Base-by-base conservation (phyloP, 2,888 invertebrate genomes). In the Parasteatoda lunata region DNA sequence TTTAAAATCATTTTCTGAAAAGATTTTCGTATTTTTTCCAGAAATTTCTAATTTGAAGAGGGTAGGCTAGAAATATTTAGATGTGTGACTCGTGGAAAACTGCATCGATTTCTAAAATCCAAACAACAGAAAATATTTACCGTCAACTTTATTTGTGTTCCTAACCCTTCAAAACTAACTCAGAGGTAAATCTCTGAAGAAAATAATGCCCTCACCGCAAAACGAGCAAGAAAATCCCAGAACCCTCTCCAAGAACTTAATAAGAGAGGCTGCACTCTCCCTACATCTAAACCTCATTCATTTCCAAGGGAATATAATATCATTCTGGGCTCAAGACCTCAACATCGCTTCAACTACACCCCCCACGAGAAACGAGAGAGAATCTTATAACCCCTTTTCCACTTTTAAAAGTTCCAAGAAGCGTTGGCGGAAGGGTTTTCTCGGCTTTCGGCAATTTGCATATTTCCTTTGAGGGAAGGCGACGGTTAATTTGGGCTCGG, bases 381-480 rank as follows among this genome's bases (percentile, higher is more conserved):
- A 70, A n/a, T 45, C 45, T 45, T 45, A 5, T 11, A 8, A 45
- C 48, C 47, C 11, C 70, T 48, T 47, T 47, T 49, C 47, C 75
- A 64, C 77, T 77, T 77, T 77, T 66, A 71, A 77, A 84, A 84
- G 77, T 84, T 70, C 70, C 51, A 59, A n/a, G 59, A 9, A 11
- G 59, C 11, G 11, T 59, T 4, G 5, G 11, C 69, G 54, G 47
- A 71, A n/a, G 64, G 77, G 69, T 76, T 4, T 59, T 9, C 70
- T 86, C 78, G 80, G 75, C 75, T 86, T 86, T 86, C 80, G 80
- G 85, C 85, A 76, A 86, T 86, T 86, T 79, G 85, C 85, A 86
- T 86, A 79, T 80, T 79, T 86, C 85, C 85, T 79, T 75, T 86
- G 84, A 84, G 84, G 84, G 45, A 30, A 72, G 64, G 70, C 84